These are phyloP conservation scores for Charadrius vociferus DNA, from an alignment of 2,113 vertebrate genomes.

Conservation along the genomic window DNA sequence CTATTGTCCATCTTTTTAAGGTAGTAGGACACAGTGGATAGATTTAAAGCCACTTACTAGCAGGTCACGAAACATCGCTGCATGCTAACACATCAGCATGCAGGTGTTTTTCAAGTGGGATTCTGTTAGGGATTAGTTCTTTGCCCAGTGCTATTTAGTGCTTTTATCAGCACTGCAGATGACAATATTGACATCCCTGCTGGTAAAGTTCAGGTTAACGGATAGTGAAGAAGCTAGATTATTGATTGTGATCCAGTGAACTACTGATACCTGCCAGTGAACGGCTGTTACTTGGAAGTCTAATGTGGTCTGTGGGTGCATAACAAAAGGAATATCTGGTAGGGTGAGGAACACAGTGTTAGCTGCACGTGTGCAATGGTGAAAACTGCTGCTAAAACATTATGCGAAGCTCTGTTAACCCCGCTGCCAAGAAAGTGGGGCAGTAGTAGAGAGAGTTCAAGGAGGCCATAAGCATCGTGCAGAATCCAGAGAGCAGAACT, in stretches of 20 bases:
- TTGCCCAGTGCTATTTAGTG: neutral
- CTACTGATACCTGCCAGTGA: neutral
- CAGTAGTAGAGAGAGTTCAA: neutral
- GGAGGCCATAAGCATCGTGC: neutral
- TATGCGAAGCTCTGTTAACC: accelerated
- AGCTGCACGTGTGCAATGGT: neutral
- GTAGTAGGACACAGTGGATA: neutral
- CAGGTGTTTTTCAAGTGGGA: neutral
- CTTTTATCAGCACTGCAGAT: neutral
- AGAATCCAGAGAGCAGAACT: neutral
- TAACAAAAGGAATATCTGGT: neutral
- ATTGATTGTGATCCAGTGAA: neutral
- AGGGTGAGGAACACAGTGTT: neutral
- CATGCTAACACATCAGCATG: neutral
- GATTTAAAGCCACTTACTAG: neutral
- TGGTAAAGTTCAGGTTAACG: neutral
- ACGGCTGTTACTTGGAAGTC: accelerated
- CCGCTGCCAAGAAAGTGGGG: too few relatives aligned
- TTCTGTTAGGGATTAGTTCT: neutral
- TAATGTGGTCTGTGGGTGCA: neutral
- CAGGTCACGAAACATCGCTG: neutral
- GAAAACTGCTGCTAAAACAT: neutral
- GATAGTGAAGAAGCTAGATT: neutral
- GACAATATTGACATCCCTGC: neutral
- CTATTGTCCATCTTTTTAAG: neutral